Percentiles rank a stretch among this genome's conserved stretches.
phyloP scores from a whole-genome alignment of 2,113 vertebrate genomes.

The Cariama cristata region DNA sequence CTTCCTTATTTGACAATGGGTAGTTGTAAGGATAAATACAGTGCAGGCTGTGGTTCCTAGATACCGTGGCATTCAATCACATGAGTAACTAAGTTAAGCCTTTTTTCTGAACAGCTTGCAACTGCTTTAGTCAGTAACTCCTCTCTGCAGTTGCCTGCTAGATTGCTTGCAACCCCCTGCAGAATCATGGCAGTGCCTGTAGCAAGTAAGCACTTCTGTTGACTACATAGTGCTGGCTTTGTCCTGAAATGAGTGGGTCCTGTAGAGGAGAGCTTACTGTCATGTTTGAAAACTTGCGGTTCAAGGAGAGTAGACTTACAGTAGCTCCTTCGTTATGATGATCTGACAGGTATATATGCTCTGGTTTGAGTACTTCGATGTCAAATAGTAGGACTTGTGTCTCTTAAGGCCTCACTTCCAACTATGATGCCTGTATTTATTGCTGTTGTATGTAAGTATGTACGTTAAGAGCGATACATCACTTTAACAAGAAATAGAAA shows the following conservation, averaged over 20 bases:
- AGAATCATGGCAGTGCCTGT: background rate
- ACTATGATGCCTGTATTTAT: background rate
- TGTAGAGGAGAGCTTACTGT: background rate
- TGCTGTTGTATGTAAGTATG: background rate
- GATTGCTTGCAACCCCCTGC: background rate
- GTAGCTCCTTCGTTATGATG: background rate
- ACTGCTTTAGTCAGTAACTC: constrained; percentile 11
- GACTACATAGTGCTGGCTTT: fast-evolving
- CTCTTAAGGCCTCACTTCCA: background rate
- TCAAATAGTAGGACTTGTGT: background rate
- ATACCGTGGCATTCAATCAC: constrained; percentile 10
- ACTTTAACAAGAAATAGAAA: background rate
- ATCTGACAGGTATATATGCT: background rate
- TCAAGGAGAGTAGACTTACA: background rate
- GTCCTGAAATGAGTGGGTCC: background rate
- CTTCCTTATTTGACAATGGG: constrained; percentile 42
- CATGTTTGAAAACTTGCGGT: fast-evolving
- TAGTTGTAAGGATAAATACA: constrained; percentile 40
- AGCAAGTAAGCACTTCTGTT: background rate
- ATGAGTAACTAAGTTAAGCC: constrained; percentile 40
- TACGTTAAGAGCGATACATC: background rate
- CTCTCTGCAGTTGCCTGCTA: background rate
- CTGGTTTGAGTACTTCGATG: background rate
- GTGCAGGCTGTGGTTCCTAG: background rate
- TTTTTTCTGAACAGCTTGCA: constrained; percentile 34